Evolutionary conservation across 2,888 invertebrate species (phyloP).

Genomic region (Notodonta dromedarius): DNA sequence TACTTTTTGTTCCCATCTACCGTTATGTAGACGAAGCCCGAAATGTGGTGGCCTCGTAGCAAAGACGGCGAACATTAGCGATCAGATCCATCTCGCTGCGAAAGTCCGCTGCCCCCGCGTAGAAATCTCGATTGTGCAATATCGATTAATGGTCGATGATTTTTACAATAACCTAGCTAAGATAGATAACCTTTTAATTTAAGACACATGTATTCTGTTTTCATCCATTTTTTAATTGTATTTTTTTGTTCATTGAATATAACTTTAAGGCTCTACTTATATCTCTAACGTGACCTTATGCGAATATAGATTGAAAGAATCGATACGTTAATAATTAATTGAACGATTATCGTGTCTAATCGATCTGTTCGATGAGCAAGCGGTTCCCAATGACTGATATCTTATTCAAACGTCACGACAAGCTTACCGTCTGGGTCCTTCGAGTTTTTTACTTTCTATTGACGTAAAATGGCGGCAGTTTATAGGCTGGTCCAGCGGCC

Average conservation of each 20-base stretch:
- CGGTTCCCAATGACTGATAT: slow-evolving; percentile 57
- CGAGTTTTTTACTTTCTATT: slow-evolving; percentile 51
- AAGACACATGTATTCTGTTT: neutral
- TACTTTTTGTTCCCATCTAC: slow-evolving; percentile 25
- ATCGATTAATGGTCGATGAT: neutral
- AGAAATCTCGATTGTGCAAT: neutral
- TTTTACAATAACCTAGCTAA: no score
- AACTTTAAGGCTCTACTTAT: no score
- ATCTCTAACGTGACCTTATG: slow-evolving; percentile 9
- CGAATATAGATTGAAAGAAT: slow-evolving; percentile 23
- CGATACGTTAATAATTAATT: slow-evolving; percentile 40
- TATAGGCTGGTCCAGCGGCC: slow-evolving; percentile 39
- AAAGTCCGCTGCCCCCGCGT: slow-evolving; percentile 37
- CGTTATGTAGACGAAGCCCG: slow-evolving; percentile 35
- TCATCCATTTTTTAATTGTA: neutral
- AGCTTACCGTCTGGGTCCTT: slow-evolving; percentile 41
- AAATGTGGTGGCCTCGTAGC: slow-evolving; percentile 36
- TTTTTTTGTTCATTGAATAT: no score
- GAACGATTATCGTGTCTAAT: slow-evolving; percentile 55
- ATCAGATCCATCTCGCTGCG: slow-evolving; percentile 46
- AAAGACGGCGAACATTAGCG: slow-evolving; percentile 46
- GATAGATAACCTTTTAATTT: no score
- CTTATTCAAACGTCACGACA: slow-evolving; percentile 63
- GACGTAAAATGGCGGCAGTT: slow-evolving; percentile 51
- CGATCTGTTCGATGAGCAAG: slow-evolving; percentile 50